These are phyloP conservation scores for Erythrocercus mccallii DNA, from an alignment of 2,113 vertebrate genomes.

Conservation along the genomic window DNA sequence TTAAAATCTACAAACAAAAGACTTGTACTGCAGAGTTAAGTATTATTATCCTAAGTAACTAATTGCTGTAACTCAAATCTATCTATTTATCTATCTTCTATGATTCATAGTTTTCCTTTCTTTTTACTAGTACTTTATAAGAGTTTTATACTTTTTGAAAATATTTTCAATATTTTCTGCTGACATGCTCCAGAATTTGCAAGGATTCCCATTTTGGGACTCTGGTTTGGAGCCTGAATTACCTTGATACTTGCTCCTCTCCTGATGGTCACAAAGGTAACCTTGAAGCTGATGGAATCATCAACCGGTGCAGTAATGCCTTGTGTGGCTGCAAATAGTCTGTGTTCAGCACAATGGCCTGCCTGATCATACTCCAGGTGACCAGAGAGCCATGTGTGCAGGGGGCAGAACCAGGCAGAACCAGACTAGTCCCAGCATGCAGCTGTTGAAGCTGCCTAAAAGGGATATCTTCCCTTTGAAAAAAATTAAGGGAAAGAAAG, in stretches of 20 bases:
- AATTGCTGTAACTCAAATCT: background rate
- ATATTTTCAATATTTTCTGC: background rate
- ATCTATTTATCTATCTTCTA: background rate
- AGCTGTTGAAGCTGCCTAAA: background rate
- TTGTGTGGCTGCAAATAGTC: background rate
- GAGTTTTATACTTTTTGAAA: background rate
- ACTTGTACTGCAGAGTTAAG: background rate
- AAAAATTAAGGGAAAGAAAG: background rate
- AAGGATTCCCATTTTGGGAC: background rate
- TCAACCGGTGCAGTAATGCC: background rate
- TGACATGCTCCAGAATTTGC: background rate
- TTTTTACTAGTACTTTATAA: background rate
- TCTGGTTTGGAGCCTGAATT: background rate
- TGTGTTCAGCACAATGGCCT: background rate
- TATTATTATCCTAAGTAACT: background rate
- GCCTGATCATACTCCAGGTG: background rate
- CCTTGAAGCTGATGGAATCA: background rate
- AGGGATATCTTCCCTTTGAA: background rate
- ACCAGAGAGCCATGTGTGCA: background rate
- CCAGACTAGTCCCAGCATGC: accelerated
- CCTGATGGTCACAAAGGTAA: background rate
- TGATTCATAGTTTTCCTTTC: background rate
- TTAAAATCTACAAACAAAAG: background rate
- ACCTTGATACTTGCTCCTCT: background rate
- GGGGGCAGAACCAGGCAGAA: background rate